Evolutionary conservation across 1,140 invertebrate genomes (phyloP), one percentile per base, ranked within the genome.

Genomic region (Choristoneura fumiferana): DNA sequence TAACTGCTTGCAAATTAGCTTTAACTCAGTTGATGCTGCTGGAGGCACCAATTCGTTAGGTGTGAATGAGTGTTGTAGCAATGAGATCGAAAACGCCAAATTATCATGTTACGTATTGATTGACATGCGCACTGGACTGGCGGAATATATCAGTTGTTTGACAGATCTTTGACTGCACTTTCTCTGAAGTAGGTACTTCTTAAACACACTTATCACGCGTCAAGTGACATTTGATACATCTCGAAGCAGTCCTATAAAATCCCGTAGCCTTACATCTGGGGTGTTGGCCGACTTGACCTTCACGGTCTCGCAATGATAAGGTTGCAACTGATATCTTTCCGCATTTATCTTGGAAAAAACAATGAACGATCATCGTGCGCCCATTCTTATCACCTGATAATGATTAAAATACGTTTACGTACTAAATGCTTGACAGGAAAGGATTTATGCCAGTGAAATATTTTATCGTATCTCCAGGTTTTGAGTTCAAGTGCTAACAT

Each of bases 371-470:
- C 77, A 80, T 81, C 71, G 73, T 76, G 69, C 67, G 73, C 65
- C 62, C 49, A 57, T 63, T 65, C 73, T 84, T 81, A 81, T 82
- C 79, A 62, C 67, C 66, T 72, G 81, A 81, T 82, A 82, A 82
- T 80, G 69, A 82, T 82, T 76, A 80, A 80, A 84, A 74, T 77
- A 81, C 76, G 72, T 71, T 81, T 79, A 70, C 71, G 57, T 73
- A 75, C 72, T 78, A 73, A 77, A 60, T 37, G 54, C 55, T 57
- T 80, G 77, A 73, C 76, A 80, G 62, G 59, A 69, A 55, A 49
- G 69, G 75, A 76, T 79, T 77, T 29, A 29, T 29, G 22, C 22
- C 6, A 29, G 22, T 29, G 22, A 29, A 29, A 29, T 29, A 29
- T 29, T 29, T 29, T 6, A 29, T 6, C 22, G 6, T 29, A 71